These are phyloP conservation scores for Drosophila lacicola DNA, from an alignment of 2,888 invertebrate genomes.

Conservation along the genomic window DNA sequence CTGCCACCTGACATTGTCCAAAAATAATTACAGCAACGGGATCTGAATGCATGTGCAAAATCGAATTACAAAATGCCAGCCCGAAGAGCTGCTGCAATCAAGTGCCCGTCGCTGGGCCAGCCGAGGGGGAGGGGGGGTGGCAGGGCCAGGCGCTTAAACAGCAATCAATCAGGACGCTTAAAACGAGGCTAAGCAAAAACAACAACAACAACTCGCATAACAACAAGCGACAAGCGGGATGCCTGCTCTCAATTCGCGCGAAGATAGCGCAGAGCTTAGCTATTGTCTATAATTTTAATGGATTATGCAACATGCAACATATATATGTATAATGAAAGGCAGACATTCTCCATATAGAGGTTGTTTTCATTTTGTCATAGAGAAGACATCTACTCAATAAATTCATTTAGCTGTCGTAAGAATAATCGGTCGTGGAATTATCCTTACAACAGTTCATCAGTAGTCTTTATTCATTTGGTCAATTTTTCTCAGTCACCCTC, in stretches of 20 bases:
- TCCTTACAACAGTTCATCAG: no score
- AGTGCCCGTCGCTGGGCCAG: constrained; percentile 6
- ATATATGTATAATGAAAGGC: neutral
- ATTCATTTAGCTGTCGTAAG: no score
- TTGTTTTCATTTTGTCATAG: no score
- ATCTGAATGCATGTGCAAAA: constrained; percentile 40
- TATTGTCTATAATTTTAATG: constrained; percentile 20
- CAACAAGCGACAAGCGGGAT: constrained; percentile 17
- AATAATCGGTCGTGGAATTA: no score
- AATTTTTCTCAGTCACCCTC: no score
- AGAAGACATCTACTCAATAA: no score
- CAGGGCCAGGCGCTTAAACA: constrained; percentile 58
- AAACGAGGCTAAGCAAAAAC: constrained; percentile 8
- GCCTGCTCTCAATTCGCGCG: constrained; percentile 13
- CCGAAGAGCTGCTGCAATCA: constrained; percentile 23
- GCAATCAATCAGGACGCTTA: constrained; percentile 64
- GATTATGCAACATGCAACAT: neutral
- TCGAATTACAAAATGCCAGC: constrained; percentile 52
- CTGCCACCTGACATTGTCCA: constrained; percentile 46
- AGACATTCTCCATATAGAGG: neutral
- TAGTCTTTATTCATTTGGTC: no score
- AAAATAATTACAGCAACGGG: constrained; percentile 49
- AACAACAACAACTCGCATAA: constrained; percentile 31
- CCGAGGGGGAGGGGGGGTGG: neutral
- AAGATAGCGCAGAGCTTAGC: constrained; percentile 5